These are phyloP conservation scores for Thripadectes ignobilis DNA, from an alignment of 2,797 vertebrate genomes.

Conservation along the genomic window DNA sequence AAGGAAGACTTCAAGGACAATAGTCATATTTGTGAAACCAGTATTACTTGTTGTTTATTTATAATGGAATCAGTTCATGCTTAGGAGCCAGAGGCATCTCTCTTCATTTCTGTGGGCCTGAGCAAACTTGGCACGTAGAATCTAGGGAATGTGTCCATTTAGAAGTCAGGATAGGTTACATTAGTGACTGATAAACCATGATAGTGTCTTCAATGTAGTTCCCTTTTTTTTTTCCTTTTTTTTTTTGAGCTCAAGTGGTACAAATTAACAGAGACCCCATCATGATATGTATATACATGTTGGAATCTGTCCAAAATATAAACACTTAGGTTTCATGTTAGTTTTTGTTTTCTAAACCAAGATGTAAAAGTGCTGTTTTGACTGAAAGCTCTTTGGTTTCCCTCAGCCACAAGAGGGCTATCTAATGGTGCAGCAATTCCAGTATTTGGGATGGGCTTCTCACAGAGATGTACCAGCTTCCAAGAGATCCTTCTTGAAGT, in stretches of 20 bases:
- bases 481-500: conserved; percentile 96
- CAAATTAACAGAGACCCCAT: not conserved
- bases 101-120: not conserved
- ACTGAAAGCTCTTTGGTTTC: conserved; percentile 27
- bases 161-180: not conserved
- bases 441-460: conserved; percentile 95
- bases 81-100: not conserved
- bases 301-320: not conserved
- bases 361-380: not conserved
- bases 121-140: not conserved
- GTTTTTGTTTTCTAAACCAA: not conserved
- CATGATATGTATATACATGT: not conserved
- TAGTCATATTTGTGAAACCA: not conserved
- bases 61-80: not conserved
- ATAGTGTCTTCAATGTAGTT: not conserved
- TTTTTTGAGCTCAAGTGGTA: not conserved
- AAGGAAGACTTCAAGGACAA: not conserved
- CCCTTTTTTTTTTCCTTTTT: not conserved
- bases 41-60: not conserved
- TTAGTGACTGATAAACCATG: not conserved
- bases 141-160: not conserved
- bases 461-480: conserved; percentile 95
- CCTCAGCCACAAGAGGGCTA: conserved; percentile 96
- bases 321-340: not conserved
- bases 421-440: conserved; percentile 98